phyloP scores from a whole-genome alignment of 2,113 vertebrate genomes.

The Pollachius pollachius region DNA sequence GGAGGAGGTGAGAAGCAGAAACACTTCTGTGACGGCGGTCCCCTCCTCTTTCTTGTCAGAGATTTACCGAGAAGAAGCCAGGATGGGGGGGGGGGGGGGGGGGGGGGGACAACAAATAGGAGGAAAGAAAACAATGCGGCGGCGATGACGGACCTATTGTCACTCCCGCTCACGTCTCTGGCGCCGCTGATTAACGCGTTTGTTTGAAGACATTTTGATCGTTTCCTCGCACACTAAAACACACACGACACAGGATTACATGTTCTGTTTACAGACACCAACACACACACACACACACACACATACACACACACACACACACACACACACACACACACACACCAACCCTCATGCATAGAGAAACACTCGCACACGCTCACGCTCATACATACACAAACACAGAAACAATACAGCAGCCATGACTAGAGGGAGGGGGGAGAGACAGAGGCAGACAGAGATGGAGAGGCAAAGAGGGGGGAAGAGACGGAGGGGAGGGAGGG shows the following conservation, averaged over 20 bases:
- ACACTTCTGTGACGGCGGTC: slow-evolving; percentile 28
- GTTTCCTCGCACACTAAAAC: slow-evolving; percentile 90
- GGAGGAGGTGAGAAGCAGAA: slow-evolving; percentile 81
- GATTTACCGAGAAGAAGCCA: slow-evolving; percentile 89
- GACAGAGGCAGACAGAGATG: slow-evolving; percentile 17
- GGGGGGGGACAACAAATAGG: slow-evolving; percentile 87
- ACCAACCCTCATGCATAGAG: too few species aligned
- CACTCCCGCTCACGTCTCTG: slow-evolving; percentile 52
- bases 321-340: too few species aligned
- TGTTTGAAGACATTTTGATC: slow-evolving; percentile 90
- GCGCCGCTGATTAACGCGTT: slow-evolving; percentile 89
- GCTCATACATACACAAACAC: slow-evolving; percentile 1
- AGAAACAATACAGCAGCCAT: slow-evolving; percentile 46
- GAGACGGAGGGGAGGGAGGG: slow-evolving; percentile 88
- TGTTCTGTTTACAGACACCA: too few species aligned
- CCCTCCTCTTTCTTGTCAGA: slow-evolving; percentile 78
- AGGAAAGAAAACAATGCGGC: slow-evolving; percentile 79
- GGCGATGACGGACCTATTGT: slow-evolving; percentile 81
- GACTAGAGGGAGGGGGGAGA: slow-evolving; percentile 21
- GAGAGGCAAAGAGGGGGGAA: slow-evolving; percentile 40
- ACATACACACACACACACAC: too few species aligned
- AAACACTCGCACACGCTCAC: too few species aligned
- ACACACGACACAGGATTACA: slow-evolving; percentile 44
- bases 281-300: too few species aligned
- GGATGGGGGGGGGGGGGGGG: slow-evolving; percentile 86